These are phyloP conservation scores for Tapirus terrestris DNA, from an alignment of 2,113 vertebrate genomes.

Conservation along the genomic window DNA sequence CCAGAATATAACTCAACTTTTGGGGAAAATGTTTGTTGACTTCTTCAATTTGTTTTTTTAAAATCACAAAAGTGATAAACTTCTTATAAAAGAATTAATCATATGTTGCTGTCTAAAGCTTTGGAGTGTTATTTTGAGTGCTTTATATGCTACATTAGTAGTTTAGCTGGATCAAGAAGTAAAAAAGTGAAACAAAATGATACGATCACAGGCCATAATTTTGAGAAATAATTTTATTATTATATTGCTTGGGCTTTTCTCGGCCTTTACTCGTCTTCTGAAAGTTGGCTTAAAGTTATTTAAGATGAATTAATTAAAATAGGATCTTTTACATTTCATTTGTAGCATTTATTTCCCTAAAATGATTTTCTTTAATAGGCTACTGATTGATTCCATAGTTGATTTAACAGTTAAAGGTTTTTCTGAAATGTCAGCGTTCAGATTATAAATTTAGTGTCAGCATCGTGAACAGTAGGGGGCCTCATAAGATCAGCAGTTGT, in stretches of 20 bases:
- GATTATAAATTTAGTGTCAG: neutral
- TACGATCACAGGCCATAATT: neutral
- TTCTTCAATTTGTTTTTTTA: neutral
- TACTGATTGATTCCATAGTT: neutral
- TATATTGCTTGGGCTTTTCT: constrained; percentile 15
- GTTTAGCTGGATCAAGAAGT: neutral
- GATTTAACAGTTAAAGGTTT: neutral
- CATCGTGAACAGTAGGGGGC: constrained; percentile 83
- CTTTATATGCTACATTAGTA: neutral
- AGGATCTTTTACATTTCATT: neutral
- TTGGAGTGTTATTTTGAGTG: neutral
- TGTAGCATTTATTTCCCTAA: neutral
- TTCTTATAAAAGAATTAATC: neutral
- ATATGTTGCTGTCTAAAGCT: neutral
- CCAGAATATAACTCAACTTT: neutral
- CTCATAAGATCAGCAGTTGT: constrained; percentile 17
- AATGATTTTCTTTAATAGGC: neutral
- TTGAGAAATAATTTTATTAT: constrained; percentile 27
- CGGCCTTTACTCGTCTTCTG: neutral
- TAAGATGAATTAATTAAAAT: neutral
- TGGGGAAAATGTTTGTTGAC: neutral
- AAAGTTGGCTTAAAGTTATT: constrained; percentile 24
- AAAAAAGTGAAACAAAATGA: neutral
- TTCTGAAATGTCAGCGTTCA: neutral
- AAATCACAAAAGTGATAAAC: neutral